These are phyloP conservation scores for Lymantria monacha DNA, from an alignment of 2,888 invertebrate genomes.

Conservation along the genomic window DNA sequence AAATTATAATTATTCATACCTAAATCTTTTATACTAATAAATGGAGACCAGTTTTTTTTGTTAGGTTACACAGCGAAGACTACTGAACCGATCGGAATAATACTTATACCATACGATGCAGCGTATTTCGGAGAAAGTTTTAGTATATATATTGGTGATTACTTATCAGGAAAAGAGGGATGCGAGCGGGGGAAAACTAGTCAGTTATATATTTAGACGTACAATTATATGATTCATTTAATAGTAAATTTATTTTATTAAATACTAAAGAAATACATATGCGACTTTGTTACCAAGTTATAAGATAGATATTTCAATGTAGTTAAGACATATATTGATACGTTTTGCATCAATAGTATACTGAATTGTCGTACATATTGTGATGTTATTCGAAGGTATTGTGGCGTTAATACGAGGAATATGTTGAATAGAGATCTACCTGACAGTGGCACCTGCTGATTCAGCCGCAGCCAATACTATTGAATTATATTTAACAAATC, in stretches of 20 bases:
- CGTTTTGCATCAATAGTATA: constrained; percentile 30
- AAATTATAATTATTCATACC: too few species aligned
- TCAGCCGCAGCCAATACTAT: constrained; percentile 16
- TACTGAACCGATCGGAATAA: too few species aligned
- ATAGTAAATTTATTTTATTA: constrained; percentile 22
- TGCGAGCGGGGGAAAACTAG: too few species aligned
- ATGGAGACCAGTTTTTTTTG: too few species aligned
- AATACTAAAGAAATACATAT: neutral
- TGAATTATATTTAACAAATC: constrained; percentile 41
- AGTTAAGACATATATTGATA: constrained; percentile 12
- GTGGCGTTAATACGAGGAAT: constrained; percentile 58
- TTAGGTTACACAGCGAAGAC: too few species aligned
- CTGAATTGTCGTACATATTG: constrained; percentile 34
- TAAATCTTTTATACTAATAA: too few species aligned
- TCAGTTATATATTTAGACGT: constrained; percentile 36
- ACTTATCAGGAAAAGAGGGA: too few species aligned
- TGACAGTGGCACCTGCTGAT: constrained; percentile 68
- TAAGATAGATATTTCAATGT: constrained; percentile 23
- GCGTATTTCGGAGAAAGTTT: too few species aligned
- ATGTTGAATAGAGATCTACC: constrained; percentile 64
- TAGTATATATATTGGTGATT: too few species aligned
- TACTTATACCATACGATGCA: too few species aligned
- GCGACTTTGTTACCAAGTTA: neutral
- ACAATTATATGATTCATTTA: constrained; percentile 48
- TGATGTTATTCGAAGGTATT: constrained; percentile 48